phyloP scores from a whole-genome alignment of 2,113 vertebrate genomes.

The Neodon shergylaensis region DNA sequence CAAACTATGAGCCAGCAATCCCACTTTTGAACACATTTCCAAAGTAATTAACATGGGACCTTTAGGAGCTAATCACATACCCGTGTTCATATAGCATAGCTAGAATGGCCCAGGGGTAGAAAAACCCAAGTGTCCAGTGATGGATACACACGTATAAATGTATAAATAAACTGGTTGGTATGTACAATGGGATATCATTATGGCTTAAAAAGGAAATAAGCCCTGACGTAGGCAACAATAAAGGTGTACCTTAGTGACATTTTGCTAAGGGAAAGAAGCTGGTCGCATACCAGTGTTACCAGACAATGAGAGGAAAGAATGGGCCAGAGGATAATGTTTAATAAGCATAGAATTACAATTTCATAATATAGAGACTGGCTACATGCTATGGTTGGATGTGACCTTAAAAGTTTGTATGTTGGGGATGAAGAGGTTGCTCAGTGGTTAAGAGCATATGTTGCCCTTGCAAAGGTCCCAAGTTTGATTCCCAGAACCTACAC shows the following conservation, averaged over 20 bases:
- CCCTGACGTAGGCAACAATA: neutral
- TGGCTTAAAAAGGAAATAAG: neutral
- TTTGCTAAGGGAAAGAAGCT: neutral
- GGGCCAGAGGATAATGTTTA: neutral
- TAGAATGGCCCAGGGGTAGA: neutral
- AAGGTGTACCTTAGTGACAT: neutral
- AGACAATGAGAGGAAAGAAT: neutral
- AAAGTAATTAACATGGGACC: neutral
- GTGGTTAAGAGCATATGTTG: neutral
- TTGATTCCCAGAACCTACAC: neutral
- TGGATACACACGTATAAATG: neutral
- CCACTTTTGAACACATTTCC: neutral
- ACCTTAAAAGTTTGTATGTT: neutral
- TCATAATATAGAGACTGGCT: neutral
- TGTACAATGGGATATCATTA: neutral
- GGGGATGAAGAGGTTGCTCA: neutral
- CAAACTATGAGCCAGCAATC: neutral
- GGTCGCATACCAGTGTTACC: neutral
- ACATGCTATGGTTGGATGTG: neutral
- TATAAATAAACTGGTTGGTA: neutral
- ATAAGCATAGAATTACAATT: neutral
- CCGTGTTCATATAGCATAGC: neutral
- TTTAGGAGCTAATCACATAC: neutral
- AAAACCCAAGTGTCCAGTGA: neutral
- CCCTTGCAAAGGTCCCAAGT: neutral